Percentiles rank a stretch among this genome's conserved stretches.
phyloP scores from a whole-genome alignment of 2,888 invertebrate genomes.

The Reticulitermes lucifugus region DNA sequence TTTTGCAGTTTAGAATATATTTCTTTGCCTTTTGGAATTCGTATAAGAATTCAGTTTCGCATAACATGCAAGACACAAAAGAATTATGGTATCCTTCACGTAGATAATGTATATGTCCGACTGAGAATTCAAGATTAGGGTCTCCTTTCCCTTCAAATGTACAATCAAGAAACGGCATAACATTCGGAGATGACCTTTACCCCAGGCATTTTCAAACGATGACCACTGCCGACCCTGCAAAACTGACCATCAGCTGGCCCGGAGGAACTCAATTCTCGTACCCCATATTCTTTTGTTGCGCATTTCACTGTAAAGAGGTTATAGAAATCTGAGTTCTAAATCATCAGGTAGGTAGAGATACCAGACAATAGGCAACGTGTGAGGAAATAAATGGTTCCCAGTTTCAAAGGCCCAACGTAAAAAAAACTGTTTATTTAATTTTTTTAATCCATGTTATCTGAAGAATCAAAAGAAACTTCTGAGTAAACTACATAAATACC shows the following conservation, averaged over 20 bases:
- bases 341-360: not conserved
- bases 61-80: not conserved
- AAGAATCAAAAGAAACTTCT: not conserved
- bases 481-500: too few species aligned
- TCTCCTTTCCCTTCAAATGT: not conserved
- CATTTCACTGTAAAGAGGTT: not conserved
- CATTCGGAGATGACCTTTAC: not conserved
- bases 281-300: not conserved
- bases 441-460: not conserved
- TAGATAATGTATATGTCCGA: not conserved
- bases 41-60: not conserved
- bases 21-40: not conserved
- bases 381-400: not conserved
- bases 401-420: not conserved
- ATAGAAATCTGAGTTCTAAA: not conserved
- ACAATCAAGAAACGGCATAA: not conserved
- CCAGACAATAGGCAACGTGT: too few species aligned
- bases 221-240: not conserved
- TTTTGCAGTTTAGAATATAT: not conserved
- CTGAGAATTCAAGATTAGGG: not conserved
- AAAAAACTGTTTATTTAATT: not conserved
- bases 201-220: not conserved
- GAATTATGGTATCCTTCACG: not conserved
- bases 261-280: not conserved
- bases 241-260: not conserved